A percentile compares a stretch with the other conserved stretches of the same genome.
These are phyloP conservation scores for Castor canadensis DNA, from an alignment of 2,113 vertebrate species.

Conservation along the genomic window DNA sequence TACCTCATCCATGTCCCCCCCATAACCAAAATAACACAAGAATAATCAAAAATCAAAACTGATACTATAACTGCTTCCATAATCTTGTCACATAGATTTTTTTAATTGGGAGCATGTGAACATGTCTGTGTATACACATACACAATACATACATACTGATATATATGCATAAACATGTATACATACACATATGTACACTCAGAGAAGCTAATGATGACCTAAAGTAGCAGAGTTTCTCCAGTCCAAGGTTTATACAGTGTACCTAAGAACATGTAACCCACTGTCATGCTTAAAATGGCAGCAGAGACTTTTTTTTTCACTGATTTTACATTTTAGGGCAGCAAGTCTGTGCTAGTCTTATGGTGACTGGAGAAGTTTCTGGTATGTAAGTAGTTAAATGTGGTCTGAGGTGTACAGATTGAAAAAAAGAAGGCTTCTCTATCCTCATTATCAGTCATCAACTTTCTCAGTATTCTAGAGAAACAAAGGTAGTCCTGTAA, in stretches of 20 bases:
- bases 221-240: background rate
- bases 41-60: background rate
- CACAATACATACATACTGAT: background rate
- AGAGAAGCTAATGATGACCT: background rate
- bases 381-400: background rate
- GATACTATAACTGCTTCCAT: background rate
- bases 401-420: background rate
- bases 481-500: background rate
- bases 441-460: background rate
- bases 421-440: background rate
- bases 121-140: background rate
- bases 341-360: background rate
- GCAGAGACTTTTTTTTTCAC: slow-evolving; percentile 6
- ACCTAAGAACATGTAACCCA: background rate
- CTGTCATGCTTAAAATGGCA: background rate
- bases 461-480: too few relatives aligned
- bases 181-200: background rate
- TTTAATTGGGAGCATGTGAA: background rate
- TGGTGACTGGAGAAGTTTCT: background rate
- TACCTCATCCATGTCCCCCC: background rate
- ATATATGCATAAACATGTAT: background rate
- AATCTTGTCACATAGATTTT: background rate
- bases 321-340: background rate
- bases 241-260: background rate
- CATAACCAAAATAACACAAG: background rate